Evolutionary conservation across 1,140 invertebrate species (phyloP).

Genomic region (Daktulosphaira vitifoliae): DNA sequence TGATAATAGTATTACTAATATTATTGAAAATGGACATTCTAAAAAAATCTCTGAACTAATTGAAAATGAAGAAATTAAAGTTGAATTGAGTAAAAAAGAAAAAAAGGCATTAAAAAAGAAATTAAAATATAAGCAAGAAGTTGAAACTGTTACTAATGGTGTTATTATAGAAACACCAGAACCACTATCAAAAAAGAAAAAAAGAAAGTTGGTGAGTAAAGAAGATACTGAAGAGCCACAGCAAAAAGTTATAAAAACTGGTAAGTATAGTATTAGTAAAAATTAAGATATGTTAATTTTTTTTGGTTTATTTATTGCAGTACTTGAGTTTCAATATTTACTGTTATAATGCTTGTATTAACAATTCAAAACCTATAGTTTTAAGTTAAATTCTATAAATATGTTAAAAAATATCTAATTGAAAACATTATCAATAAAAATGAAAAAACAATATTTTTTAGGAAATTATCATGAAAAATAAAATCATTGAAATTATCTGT

Average conservation of each 20-base stretch:
- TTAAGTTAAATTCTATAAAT: too few species aligned
- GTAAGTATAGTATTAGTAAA: background rate
- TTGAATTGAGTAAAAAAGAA: constrained; percentile 28
- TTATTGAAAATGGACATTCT: background rate
- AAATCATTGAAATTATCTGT: too few species aligned
- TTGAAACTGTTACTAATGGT: constrained; percentile 35
- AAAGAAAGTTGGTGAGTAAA: constrained; percentile 35
- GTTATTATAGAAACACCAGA: constrained; percentile 29
- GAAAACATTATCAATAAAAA: too few species aligned
- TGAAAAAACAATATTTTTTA: too few species aligned
- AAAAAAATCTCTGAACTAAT: background rate
- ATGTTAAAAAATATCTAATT: too few species aligned
- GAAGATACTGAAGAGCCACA: constrained; percentile 36
- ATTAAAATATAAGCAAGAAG: constrained; percentile 27
- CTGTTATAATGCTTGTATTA: too few species aligned
- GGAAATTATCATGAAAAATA: too few species aligned
- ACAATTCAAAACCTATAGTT: too few species aligned
- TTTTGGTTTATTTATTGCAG: too few species aligned
- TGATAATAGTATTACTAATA: constrained; percentile 35
- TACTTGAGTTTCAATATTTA: too few species aligned
- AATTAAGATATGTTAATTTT: background rate
- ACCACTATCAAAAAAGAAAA: constrained; percentile 36
- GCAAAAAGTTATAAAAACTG: constrained; percentile 17
- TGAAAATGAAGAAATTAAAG: constrained; percentile 18
- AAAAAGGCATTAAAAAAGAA: constrained; percentile 35